These are phyloP conservation scores for Actinia equina DNA, from an alignment of 64 coral and sea anemone species.

Conservation along the genomic window DNA sequence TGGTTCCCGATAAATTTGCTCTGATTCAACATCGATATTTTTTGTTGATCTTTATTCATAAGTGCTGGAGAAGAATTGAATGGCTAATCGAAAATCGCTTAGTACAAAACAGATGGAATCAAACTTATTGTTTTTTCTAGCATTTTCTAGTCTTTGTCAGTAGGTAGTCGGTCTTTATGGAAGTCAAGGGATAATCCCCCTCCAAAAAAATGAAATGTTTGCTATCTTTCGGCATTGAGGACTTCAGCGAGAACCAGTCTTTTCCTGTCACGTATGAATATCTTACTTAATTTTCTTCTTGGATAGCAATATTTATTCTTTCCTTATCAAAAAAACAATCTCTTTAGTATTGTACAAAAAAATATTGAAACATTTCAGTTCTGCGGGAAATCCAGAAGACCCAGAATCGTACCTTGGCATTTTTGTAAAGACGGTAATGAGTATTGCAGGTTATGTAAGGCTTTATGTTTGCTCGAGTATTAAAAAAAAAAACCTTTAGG, in stretches of 20 bases:
- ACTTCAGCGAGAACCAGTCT: not conserved
- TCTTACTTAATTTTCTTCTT: not conserved
- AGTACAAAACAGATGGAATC: not conserved
- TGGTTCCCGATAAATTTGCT: not conserved
- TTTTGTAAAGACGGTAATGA: too few relatives aligned
- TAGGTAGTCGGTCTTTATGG: not conserved
- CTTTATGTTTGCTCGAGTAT: too few relatives aligned
- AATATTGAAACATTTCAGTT: not conserved
- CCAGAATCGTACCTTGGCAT: not conserved
- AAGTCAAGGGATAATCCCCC: too few relatives aligned
- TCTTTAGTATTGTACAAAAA: not conserved
- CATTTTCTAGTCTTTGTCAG: not conserved
- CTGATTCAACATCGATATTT: not conserved
- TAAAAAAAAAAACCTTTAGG: too few relatives aligned
- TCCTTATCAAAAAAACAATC: not conserved
- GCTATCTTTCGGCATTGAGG: not conserved
- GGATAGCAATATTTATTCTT: not conserved
- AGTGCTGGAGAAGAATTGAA: not conserved
- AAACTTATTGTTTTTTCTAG: not conserved
- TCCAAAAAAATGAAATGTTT: not conserved
- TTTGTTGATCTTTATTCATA: slow-evolving; percentile 16
- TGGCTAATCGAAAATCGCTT: slow-evolving; percentile 26
- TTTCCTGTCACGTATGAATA: not conserved
- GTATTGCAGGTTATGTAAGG: too few relatives aligned
- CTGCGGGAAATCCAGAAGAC: not conserved